Percentiles rank a stretch among this genome's conserved stretches.
These are phyloP conservation scores for Netelia inedita DNA, from an alignment of 2,888 invertebrate genomes.

Conservation along the genomic window DNA sequence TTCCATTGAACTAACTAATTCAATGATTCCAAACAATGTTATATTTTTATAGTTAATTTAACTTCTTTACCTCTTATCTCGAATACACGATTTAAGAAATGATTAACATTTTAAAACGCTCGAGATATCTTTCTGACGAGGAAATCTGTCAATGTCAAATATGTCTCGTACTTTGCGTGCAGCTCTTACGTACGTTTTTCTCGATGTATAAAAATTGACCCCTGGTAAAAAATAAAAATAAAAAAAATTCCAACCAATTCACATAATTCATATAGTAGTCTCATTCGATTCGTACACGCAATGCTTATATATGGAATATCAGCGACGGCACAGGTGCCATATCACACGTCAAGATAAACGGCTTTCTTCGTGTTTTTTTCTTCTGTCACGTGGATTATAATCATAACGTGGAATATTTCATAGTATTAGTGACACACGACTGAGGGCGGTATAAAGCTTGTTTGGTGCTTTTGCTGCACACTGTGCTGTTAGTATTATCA, in stretches of 20 bases:
- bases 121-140: not conserved
- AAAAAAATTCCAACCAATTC: constrained; percentile 23
- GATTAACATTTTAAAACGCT: too few species aligned
- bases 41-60: too few species aligned
- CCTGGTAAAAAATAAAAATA: constrained; percentile 22
- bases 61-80: too few species aligned
- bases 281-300: constrained; percentile 47
- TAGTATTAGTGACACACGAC: constrained; percentile 71
- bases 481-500: constrained; percentile 74
- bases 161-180: not conserved
- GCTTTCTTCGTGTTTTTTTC: constrained; percentile 56
- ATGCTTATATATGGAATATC: constrained; percentile 53
- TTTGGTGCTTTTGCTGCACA: constrained; percentile 78
- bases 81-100: too few species aligned
- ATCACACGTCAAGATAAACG: constrained; percentile 66
- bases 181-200: constrained; percentile 42
- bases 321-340: constrained; percentile 71
- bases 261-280: constrained; percentile 36
- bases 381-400: constrained; percentile 36
- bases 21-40: too few species aligned
- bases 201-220: constrained; percentile 21
- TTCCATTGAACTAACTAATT: too few species aligned
- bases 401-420: constrained; percentile 48
- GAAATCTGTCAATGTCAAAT: not conserved
- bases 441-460: constrained; percentile 64